phyloP scores from a whole-genome alignment of 1,140 invertebrate species.

The Anadara kagoshimensis region DNA sequence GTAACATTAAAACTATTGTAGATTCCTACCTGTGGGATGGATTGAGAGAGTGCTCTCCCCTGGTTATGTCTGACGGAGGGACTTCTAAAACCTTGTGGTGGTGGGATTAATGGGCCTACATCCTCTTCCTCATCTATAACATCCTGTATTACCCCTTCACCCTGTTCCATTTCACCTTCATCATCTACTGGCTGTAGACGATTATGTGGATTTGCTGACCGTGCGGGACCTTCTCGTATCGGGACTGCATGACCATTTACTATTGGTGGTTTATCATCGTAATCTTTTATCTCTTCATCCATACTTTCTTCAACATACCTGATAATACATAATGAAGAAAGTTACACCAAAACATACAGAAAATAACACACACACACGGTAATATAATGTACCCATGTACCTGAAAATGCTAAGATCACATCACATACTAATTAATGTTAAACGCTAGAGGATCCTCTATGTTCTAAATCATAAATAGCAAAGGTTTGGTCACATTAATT shows the following conservation, averaged over 20 bases:
- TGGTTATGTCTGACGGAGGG: slow-evolving; percentile 30
- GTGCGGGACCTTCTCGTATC: slow-evolving; percentile 47
- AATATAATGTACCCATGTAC: too few species aligned
- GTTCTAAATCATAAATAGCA: too few species aligned
- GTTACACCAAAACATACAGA: not conserved
- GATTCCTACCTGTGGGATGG: slow-evolving; percentile 60
- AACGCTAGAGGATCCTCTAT: too few species aligned
- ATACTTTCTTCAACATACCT: slow-evolving; percentile 61
- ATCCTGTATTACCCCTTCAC: slow-evolving; percentile 23
- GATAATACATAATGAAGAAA: not conserved
- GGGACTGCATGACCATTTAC: slow-evolving; percentile 61
- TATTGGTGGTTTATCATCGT: slow-evolving; percentile 41
- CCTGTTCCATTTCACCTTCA: slow-evolving; percentile 41
- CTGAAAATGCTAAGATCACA: not conserved
- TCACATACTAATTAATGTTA: too few species aligned
- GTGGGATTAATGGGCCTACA: slow-evolving; percentile 56
- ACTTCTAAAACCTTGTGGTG: slow-evolving; percentile 63
- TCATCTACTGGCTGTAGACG: slow-evolving; percentile 50
- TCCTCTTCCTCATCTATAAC: slow-evolving; percentile 60
- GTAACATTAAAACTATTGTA: too few species aligned
- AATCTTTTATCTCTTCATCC: slow-evolving; percentile 46
- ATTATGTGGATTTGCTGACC: slow-evolving; percentile 51
- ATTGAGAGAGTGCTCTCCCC: slow-evolving; percentile 58
- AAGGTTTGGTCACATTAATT: too few species aligned
- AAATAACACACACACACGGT: not conserved